Evolutionary conservation across 2,888 invertebrate genomes (phyloP).

Genomic region (Tenthredo mesomela): DNA sequence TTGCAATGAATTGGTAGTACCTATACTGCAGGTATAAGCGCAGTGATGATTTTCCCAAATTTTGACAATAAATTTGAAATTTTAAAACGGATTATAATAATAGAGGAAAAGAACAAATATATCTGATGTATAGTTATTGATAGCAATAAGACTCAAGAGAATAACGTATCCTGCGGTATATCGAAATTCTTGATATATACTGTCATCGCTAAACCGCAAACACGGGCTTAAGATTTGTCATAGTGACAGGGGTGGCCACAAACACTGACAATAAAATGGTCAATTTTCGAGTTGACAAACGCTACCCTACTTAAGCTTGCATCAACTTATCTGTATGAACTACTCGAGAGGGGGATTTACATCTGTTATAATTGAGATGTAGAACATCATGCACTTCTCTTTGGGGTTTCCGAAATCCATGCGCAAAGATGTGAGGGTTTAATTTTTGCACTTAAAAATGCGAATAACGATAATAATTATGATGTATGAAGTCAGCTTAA

Average conservation of each 20-base stretch:
- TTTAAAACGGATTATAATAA: neutral
- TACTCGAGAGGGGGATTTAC: neutral
- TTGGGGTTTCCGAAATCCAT: neutral
- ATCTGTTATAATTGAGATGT: neutral
- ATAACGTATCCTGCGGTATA: neutral
- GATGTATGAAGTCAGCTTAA: neutral
- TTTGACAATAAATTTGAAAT: neutral
- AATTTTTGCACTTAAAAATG: too few species aligned
- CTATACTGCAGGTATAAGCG: neutral
- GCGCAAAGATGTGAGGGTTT: too few species aligned
- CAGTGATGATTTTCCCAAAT: neutral
- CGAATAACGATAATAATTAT: too few species aligned
- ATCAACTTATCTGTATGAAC: neutral
- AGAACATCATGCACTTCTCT: neutral
- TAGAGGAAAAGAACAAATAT: neutral
- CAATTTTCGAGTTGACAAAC: neutral
- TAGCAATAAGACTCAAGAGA: neutral
- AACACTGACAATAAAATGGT: constrained; percentile 7
- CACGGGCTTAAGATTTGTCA: neutral
- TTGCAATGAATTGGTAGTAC: neutral
- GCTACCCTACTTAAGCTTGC: neutral
- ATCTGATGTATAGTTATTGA: neutral
- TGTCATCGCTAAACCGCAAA: neutral
- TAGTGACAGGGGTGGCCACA: neutral
- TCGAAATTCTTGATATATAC: neutral